Evolutionary conservation across 2,888 invertebrate genomes (phyloP), one percentile per base, ranked within the genome.

Genomic region (Timandra comae): DNA sequence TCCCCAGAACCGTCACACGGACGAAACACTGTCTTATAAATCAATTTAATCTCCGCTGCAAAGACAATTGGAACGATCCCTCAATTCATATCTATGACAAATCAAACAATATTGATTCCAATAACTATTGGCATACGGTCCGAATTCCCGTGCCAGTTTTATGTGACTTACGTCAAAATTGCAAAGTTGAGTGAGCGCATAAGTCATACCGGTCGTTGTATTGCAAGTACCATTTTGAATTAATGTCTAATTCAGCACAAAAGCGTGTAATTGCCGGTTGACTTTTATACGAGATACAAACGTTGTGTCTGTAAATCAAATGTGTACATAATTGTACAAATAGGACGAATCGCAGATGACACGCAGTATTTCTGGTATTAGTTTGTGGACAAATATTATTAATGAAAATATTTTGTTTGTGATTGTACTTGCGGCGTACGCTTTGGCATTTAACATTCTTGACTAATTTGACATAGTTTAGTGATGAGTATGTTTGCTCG

Each of bases 41-140:
- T 82, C 80, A 82, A 74, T 77, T 77, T 79, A 74, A 76, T 78
- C 71, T 68, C 53, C 56, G 47, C 63, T 43, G 56, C 63, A 63
- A 73, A 80, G 80, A 81, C 80, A 81, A 80, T 81, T 70, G 72
- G 63, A 54, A 57, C 49, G 46, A 49, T 55, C 43, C 43, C 43
- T 45, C 47, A 27, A 33, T 51, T 43, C 45, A 46, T 43, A 39
- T 40, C 31, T 11, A 34, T 20, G 13, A 3, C 1, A 13, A n/a
- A 10, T 7, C 33, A 40, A 3, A 24, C 25, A 12, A 52, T 29
- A 40, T 22, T 29, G 8, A 30, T 41, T 36, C 36, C 32, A 41
- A 45, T 28, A 12, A 3, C 10, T 3, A 3, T 7, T 16, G 1
- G 0, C 8, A 9, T 45, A 49, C 37, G 47, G 56, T 46, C 37